Base-by-base conservation (phyloP, 2,113 vertebrate species). In the Aspiorhynchus laticeps region DNA sequence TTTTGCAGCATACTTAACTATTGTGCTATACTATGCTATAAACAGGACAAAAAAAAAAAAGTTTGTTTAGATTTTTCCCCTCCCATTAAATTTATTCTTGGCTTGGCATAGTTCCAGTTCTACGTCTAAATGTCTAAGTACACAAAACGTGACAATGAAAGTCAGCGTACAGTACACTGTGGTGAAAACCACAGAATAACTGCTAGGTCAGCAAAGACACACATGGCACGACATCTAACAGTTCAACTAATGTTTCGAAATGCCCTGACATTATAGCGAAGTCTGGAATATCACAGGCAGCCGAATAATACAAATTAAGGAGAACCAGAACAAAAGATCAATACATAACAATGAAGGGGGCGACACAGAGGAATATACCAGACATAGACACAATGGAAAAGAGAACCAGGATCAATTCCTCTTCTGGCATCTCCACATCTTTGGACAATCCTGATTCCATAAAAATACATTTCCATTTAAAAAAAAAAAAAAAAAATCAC, bases 281-380 rank as follows among this genome's bases (percentile, higher is more conserved):
- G 78, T 81, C 38, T 81, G 80, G 80, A 81, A 65, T 81, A 21
- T n/a, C 61, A 71, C 80, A 83, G 17, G 12, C 19, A 28, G 41
- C 4, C 5, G 0, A 83, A 71, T 48, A 21, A 46, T 28, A 65
- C 80, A 71, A 31, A 83, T 51, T 46, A 41, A 31, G 63, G 2
- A 48, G 63, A 83, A 83, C 43, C 17, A 83, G 17, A 69, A 83
- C 63, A 83, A 83, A 8, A 51, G 19, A 36, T 33, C 63, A 51
- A 83, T 15, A 71, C 63, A 83, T 36, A 83, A 83, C 41, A 71
- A 71, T 71, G 26, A 46, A 71, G 19, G 61, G 63, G 80, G 63
- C 11, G 26, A 83, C 26, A 83, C 43, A 71, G 63, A 83, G 80
- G 80, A 83, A 83, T 83, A 71, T 51, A 83, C 80, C 43, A 83